phyloP scores from a whole-genome alignment of 2,888 invertebrate genomes.

The Drosophila fungiperda region DNA sequence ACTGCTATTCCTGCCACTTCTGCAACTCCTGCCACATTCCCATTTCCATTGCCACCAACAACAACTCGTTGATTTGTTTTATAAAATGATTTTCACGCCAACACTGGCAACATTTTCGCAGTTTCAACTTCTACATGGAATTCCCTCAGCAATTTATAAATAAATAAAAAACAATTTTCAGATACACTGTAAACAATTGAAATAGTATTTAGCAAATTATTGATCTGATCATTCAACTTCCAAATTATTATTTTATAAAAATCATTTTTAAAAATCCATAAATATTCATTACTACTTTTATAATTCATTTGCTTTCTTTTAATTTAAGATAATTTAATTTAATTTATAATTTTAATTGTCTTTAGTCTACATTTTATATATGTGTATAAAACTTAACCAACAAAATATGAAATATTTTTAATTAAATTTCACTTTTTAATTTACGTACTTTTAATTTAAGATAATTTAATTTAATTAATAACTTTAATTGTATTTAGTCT shows the following conservation, averaged over 20 bases:
- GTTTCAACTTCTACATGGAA: neutral
- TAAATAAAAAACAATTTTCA: conserved; percentile 16
- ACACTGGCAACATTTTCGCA: conserved; percentile 34
- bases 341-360: too few species aligned
- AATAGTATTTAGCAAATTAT: neutral
- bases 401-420: too few species aligned
- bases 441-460: too few species aligned
- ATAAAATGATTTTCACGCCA: conserved; percentile 70
- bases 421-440: too few species aligned
- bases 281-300: neutral
- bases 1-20: neutral
- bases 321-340: neutral
- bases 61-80: conserved; percentile 58
- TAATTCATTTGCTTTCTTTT: neutral
- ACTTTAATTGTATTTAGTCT: too few species aligned
- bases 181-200: neutral
- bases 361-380: too few species aligned
- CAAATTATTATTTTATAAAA: neutral
- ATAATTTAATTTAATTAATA: too few species aligned
- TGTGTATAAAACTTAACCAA: too few species aligned
- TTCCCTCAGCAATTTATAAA: conserved; percentile 28
- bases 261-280: neutral
- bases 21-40: conserved; percentile 24
- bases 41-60: neutral
- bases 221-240: neutral